Percentiles rank a stretch among this genome's conserved stretches.
Evolutionary conservation across 2,888 invertebrate species (phyloP).

Genomic region (Tenthredo scrophulariae): DNA sequence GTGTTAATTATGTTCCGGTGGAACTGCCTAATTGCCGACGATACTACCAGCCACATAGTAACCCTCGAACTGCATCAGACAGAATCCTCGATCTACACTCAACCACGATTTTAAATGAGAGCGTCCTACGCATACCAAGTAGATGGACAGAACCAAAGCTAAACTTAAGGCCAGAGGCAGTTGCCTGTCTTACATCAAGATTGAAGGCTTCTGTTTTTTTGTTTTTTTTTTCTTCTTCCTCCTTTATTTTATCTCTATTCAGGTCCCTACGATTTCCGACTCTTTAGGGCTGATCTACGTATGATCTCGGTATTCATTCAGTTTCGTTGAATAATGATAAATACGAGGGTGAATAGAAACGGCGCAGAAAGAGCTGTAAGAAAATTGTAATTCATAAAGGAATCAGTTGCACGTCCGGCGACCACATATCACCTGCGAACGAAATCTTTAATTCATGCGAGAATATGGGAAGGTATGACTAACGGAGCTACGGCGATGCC

Average conservation of each 20-base stretch:
- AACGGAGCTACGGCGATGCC: constrained; percentile 15
- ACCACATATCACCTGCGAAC: constrained; percentile 35
- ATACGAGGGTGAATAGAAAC: neutral
- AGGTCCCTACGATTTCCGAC: neutral
- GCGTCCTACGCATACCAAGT: constrained; percentile 49
- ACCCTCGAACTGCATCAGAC: constrained; percentile 8
- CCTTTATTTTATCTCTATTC: neutral
- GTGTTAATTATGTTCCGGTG: constrained; percentile 75
- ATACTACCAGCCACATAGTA: constrained; percentile 54
- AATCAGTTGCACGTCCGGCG: constrained; percentile 20
- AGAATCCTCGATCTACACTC: constrained; percentile 45
- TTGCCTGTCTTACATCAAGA: constrained; percentile 43
- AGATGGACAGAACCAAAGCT: constrained; percentile 12
- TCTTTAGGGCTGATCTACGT: neutral
- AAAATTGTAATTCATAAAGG: constrained; percentile 10
- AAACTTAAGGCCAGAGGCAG: neutral
- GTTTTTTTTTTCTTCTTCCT: neutral
- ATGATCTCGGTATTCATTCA: neutral
- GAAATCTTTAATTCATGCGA: constrained; percentile 51
- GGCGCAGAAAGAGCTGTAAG: neutral
- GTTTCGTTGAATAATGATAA: neutral
- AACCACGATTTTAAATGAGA: constrained; percentile 45
- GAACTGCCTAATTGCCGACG: constrained; percentile 73
- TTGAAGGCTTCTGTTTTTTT: neutral
- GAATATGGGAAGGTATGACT: constrained; percentile 27